Conservation (phyloP, 2,113 vertebrate genomes). For the Amblyornis subalaris region DNA sequence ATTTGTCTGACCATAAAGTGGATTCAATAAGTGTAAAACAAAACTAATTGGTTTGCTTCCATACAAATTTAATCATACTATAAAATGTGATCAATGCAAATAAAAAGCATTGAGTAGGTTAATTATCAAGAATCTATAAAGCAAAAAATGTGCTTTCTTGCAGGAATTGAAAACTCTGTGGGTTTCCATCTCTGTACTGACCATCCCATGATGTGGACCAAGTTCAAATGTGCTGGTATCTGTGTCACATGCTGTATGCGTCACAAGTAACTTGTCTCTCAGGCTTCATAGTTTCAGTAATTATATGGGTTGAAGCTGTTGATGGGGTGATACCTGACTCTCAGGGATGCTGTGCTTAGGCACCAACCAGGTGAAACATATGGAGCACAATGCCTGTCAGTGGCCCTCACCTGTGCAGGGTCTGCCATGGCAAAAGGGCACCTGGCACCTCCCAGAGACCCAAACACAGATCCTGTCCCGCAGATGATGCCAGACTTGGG, state of each 20-base stretch:
- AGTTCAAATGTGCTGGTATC: not conserved
- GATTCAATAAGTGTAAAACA: conserved; percentile 79
- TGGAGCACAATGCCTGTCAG: rapidly evolving
- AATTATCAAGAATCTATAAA: conserved; percentile 70
- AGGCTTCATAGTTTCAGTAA: not conserved
- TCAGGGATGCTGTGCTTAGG: not conserved
- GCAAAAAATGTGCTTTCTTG: conserved; percentile 4
- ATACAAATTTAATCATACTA: conserved; percentile 80
- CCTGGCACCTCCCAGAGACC: not conserved
- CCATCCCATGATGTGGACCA: not conserved
- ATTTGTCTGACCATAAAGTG: conserved; percentile 77
- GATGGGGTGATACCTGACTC: not conserved
- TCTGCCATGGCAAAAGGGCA: not conserved
- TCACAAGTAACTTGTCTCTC: not conserved
- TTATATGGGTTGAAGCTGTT: not conserved
- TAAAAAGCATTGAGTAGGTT: conserved; percentile 71
- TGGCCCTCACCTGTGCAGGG: not conserved
- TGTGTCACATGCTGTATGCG: not conserved
- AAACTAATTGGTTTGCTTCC: conserved; percentile 79
- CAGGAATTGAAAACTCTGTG: not conserved
- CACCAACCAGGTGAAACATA: not conserved
- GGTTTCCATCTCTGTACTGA: not conserved
- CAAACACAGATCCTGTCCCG: not conserved
- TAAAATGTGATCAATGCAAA: conserved; percentile 80
- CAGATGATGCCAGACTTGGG: not conserved